Evolutionary conservation across 2,888 invertebrate genomes (phyloP).

Genomic region (Mamestra brassicae): DNA sequence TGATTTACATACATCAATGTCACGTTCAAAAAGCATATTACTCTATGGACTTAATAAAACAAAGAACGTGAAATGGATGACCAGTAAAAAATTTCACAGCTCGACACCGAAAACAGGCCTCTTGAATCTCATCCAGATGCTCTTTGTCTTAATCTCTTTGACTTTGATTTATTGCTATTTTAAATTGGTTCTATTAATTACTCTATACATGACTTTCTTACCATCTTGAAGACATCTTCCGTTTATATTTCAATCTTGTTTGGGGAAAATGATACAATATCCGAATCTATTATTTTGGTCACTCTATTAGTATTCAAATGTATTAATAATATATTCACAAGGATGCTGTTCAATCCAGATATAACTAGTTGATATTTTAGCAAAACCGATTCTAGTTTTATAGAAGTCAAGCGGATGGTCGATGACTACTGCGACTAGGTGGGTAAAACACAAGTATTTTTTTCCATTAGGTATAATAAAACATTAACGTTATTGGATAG

Average conservation of each 20-base stretch:
- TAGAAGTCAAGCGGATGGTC: conserved; percentile 5
- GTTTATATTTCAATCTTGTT: not conserved
- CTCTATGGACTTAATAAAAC: not conserved
- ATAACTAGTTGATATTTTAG: conserved; percentile 51
- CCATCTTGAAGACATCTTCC: not conserved
- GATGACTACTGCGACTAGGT: not conserved
- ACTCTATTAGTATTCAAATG: conserved; percentile 62
- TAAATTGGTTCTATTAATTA: not conserved
- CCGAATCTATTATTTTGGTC: conserved; percentile 52
- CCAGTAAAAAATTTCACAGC: not conserved
- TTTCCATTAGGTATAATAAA: not conserved
- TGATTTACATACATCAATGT: not conserved
- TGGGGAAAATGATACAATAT: conserved; percentile 11
- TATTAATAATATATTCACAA: conserved; percentile 63
- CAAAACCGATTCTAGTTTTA: conserved; percentile 33
- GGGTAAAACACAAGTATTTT: not conserved
- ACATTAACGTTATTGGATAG: not conserved
- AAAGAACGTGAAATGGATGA: not conserved
- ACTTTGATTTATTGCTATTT: not conserved
- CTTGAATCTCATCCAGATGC: not conserved
- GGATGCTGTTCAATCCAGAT: conserved; percentile 63
- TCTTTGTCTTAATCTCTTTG: too few species aligned
- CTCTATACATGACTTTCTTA: not conserved
- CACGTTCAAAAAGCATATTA: not conserved
- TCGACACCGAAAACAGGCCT: not conserved